A percentile compares a stretch with the other conserved stretches of the same genome.
These are phyloP conservation scores for Tupaia chinensis DNA, from an alignment of 2,113 vertebrate species.

Conservation along the genomic window DNA sequence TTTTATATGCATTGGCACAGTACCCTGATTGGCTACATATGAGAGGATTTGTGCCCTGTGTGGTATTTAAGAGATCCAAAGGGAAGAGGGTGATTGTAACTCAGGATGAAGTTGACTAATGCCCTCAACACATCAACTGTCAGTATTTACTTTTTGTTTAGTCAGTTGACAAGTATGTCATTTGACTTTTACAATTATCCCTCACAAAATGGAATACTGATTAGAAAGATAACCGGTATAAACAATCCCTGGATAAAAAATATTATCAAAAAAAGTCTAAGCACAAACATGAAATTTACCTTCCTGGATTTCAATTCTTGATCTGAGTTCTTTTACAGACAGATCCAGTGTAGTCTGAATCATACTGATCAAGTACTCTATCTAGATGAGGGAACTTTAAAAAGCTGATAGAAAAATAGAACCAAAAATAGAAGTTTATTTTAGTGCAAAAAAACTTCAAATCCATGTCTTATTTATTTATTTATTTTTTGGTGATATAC, in stretches of 20 bases:
- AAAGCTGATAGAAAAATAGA: too few relatives aligned
- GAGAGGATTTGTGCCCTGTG: neutral
- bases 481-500: too few relatives aligned
- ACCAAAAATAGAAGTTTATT: too few relatives aligned
- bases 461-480: too few relatives aligned
- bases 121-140: neutral
- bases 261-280: neutral
- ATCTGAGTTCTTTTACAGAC: neutral
- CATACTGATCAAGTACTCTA: neutral
- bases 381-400: too few relatives aligned
- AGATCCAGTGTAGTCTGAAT: neutral
- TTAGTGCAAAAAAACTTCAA: too few relatives aligned
- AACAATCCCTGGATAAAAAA: neutral
- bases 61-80: neutral
- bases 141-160: neutral
- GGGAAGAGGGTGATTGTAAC: neutral
- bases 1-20: neutral
- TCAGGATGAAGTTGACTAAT: neutral
- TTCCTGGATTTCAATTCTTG: neutral
- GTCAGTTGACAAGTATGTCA: neutral
- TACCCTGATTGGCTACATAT: neutral
- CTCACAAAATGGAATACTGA: neutral
- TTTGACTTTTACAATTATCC: neutral
- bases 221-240: neutral
- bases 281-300: neutral